phyloP scores from a whole-genome alignment of 2,113 vertebrate genomes.

The Ailurus styani region DNA sequence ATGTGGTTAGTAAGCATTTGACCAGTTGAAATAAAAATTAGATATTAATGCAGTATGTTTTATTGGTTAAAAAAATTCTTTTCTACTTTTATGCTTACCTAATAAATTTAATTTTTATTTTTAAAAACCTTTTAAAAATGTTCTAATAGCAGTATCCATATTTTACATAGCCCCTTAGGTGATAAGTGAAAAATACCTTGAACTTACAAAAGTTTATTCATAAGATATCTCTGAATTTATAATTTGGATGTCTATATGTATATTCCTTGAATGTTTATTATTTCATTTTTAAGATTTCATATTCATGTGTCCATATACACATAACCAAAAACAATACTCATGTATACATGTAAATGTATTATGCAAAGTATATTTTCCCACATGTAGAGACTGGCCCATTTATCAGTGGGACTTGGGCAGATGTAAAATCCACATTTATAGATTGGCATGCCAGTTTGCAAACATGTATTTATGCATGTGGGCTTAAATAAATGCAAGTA shows the following conservation, averaged over 20 bases:
- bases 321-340: neutral
- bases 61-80: neutral
- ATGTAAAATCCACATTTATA: neutral
- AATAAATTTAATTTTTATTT: slow-evolving; percentile 8
- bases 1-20: neutral
- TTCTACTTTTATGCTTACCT: neutral
- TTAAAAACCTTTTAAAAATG: neutral
- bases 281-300: neutral
- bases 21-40: neutral
- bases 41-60: neutral
- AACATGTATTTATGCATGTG: neutral
- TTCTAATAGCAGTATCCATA: neutral
- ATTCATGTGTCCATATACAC: neutral
- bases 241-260: neutral
- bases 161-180: neutral
- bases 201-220: neutral
- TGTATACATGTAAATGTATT: neutral
- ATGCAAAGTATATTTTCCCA: neutral
- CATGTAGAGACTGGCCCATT: neutral
- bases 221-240: neutral
- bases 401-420: neutral
- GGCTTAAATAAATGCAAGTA: neutral
- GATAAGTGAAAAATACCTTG: neutral
- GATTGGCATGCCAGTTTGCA: neutral
- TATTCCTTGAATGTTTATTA: neutral